phyloP scores from a whole-genome alignment of 2,113 vertebrate genomes.

The Nothobranchius furzeri region DNA sequence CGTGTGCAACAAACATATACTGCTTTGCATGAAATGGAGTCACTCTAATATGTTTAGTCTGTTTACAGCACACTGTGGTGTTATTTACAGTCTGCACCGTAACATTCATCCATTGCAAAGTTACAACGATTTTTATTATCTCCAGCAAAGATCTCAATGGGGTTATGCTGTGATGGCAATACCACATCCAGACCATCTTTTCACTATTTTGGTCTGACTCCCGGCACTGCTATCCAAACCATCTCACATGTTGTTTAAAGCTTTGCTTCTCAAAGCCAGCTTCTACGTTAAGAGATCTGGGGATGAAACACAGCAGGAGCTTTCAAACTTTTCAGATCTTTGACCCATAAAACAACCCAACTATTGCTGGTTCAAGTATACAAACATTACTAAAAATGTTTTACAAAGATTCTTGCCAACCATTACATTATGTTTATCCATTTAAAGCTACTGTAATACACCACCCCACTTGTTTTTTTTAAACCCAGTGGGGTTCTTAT shows the following conservation, averaged over 20 bases:
- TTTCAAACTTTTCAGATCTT: too few relatives aligned
- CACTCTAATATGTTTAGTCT: not conserved
- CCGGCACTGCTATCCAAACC: not conserved
- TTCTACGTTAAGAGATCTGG: too few relatives aligned
- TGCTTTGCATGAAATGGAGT: not conserved
- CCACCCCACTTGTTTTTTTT: too few relatives aligned
- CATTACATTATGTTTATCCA: too few relatives aligned
- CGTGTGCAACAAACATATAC: constrained; percentile 10
- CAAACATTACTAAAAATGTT: too few relatives aligned
- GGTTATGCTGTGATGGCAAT: not conserved
- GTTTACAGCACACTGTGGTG: not conserved
- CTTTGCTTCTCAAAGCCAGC: not conserved
- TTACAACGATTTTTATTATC: not conserved
- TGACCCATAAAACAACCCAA: too few relatives aligned
- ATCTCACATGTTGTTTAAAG: too few relatives aligned
- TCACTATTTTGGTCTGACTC: not conserved
- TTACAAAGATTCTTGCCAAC: too few relatives aligned
- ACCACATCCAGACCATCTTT: not conserved
- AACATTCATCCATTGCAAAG: not conserved
- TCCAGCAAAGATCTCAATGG: not conserved
- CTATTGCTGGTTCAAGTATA: too few relatives aligned
- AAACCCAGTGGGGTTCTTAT: too few relatives aligned
- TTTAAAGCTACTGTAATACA: too few relatives aligned
- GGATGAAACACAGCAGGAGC: not conserved
- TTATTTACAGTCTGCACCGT: not conserved